Base-by-base conservation (phyloP, 1,140 invertebrate genomes). In the Bombus breviceps region DNA sequence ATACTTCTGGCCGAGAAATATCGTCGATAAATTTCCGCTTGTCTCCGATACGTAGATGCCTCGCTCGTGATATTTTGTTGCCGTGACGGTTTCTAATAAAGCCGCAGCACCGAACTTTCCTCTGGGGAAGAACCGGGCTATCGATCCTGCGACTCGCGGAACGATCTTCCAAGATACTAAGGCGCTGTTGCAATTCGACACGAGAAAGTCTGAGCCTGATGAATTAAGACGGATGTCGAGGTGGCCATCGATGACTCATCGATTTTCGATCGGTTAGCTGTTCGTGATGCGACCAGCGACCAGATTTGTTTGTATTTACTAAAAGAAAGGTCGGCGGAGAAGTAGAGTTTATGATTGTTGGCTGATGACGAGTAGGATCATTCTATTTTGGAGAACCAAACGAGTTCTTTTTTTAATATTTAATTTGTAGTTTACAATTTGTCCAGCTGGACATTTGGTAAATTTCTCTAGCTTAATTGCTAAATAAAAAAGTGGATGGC, bases 21-120 rank as follows among this genome's bases (percentile, higher is more conserved):
- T 47, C 57, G 39, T 15, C 41, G 34, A 82, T 82, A 75, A 75
- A 75, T 82, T 57, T 82, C 80, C 80, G 71, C 47, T 82, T 82
- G 71, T 76, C 72, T 57, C 18, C 41, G 80, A 37, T 82, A 82
- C 71, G 53, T 82, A 64, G 53, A 64, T 43, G 39, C 79, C 34
- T 62, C 43, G 34, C n/a, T 75, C 32, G 53, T 25, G 41, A 75
- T 82, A 75, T 82, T 75, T 82, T 47, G 32, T 66, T 66, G 25
- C 32, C 71, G n/a, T 43, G 15, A 62, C 69, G 69, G 71, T 81
- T 81, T 32, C 43, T 80, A 71, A 80, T 80, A 80, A 53, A 39
- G 43, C 78, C 12, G 8, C 25, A 32, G 32, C 13, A n/a, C 12
- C 34, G 22, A 77, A 28, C 53, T 53, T 53, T 9, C 10, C 34